Base-by-base conservation (phyloP, 2,888 invertebrate genomes). In the Dysmachus trigonus region DNA sequence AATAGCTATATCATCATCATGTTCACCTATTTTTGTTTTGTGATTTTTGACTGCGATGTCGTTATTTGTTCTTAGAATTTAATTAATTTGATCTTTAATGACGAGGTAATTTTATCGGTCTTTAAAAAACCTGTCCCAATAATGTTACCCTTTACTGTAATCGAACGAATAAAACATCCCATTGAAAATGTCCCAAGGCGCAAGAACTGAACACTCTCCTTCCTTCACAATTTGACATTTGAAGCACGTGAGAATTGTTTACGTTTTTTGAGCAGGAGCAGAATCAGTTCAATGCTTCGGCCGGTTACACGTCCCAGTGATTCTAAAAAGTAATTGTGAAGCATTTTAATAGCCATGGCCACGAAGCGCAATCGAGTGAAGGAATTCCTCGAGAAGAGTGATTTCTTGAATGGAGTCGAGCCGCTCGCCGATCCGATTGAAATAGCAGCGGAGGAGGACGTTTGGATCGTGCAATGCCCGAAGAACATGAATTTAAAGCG, bases 381-480 rank as follows among this genome's bases (percentile, higher is more conserved):
- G 33, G 1, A 31, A 15, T 73, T n/a, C n/a, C 35, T 33, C 13
- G 33, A 31, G 33, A 33, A 73, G 4, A 15, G 27, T 8, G 35
- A 73, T 2, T 27, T 10, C 33, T 73, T 73, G 4, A 15, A 30
- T 2, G 35, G 18, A 31, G 33, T 73, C 15, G 35, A 33, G 3
- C 8, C 10, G 4, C 7, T 7, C 10, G n/a, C 31, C n/a, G 73
- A 8, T 27, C 15, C 31, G 10, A 8, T 73, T 15, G 5, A 73
- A 18, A 31, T 82, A 71, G 18, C 33, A 10, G 1, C 18, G 13
- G 74, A 74, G 5, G 62, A 77, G 3, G 85, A 85, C 15, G 35
- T 85, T n/a, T 85, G 85, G 85, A 8, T 85, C 2, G 62, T 85
- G 7, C 85, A 85, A 30, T 53, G 53, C 27, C 76, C 85, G 0